Percentiles rank a stretch among this genome's conserved stretches.
These are phyloP conservation scores for Macroteleia sp. DNA, from an alignment of 2,888 invertebrate genomes.

Conservation along the genomic window DNA sequence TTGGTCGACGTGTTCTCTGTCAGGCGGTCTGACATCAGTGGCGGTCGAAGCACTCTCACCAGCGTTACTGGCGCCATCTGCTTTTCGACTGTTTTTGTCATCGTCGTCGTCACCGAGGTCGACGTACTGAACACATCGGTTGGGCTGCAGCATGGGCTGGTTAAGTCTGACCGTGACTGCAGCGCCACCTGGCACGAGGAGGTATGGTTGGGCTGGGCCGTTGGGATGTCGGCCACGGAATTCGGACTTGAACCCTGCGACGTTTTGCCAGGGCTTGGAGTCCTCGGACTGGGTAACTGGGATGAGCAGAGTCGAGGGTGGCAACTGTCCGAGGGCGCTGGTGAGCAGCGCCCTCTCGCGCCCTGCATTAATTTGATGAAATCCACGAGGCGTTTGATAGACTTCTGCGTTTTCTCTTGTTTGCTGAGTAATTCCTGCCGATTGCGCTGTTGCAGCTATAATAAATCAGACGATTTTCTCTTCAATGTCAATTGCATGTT, in stretches of 20 bases:
- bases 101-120: constrained; percentile 65
- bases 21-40: constrained; percentile 23
- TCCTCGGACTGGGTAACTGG: constrained; percentile 73
- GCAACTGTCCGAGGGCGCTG: constrained; percentile 75
- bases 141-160: constrained; percentile 55
- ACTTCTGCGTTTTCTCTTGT: constrained; percentile 81
- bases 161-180: constrained; percentile 22
- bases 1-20: constrained; percentile 8
- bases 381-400: constrained; percentile 81
- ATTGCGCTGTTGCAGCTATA: constrained; percentile 78
- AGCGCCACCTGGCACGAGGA: constrained; percentile 73
- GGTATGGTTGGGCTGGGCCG: constrained; percentile 69
- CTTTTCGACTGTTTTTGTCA: constrained; percentile 50
- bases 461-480: no score
- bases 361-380: constrained; percentile 81
- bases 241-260: constrained; percentile 60
- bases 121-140: constrained; percentile 54
- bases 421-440: constrained; percentile 80
- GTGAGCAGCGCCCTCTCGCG: constrained; percentile 71
- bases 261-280: constrained; percentile 64
- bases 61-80: constrained; percentile 27
- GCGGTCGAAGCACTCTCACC: constrained; percentile 21
- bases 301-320: constrained; percentile 80
- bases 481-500: neutral
- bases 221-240: constrained; percentile 32